Conservation (phyloP, 2,888 invertebrate genomes). For the Scaptomyza polygonia region DNA sequence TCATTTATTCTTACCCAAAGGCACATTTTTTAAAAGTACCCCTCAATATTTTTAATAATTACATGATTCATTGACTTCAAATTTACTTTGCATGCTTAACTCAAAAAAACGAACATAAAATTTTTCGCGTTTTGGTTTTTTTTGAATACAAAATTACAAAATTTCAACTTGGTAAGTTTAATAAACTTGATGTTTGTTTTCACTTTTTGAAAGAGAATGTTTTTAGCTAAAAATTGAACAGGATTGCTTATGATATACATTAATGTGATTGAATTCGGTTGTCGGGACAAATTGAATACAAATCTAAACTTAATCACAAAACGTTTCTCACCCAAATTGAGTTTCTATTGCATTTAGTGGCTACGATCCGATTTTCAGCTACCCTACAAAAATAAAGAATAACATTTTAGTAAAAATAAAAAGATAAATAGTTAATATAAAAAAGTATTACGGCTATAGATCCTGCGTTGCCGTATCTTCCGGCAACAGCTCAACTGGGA, state of each 20-base stretch:
- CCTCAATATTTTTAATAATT: conserved; percentile 1
- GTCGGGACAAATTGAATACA: not conserved
- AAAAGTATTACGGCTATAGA: conserved; percentile 15
- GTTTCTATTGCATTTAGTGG: conserved; percentile 13
- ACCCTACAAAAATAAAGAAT: conserved; percentile 15
- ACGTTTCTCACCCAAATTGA: not conserved
- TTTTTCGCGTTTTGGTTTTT: too few species aligned
- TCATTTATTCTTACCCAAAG: conserved; percentile 5
- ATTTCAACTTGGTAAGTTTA: too few species aligned
- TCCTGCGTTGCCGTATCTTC: conserved; percentile 8
- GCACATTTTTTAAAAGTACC: conserved; percentile 6
- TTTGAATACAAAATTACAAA: too few species aligned
- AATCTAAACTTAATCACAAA: not conserved
- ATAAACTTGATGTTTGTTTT: too few species aligned
- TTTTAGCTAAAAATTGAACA: too few species aligned
- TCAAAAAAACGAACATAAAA: not conserved
- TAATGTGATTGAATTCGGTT: not conserved
- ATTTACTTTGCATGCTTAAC: not conserved
- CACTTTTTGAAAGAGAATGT: too few species aligned
- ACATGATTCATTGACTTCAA: not conserved
- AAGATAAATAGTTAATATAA: not conserved
- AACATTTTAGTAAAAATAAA: too few species aligned
- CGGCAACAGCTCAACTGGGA: conserved; percentile 44
- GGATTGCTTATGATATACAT: too few species aligned
- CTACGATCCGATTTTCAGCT: conserved; percentile 19